A percentile compares a stretch with the other conserved stretches of the same genome.
These are phyloP conservation scores for Nansenia antarctica DNA, from an alignment of 2,113 vertebrate species.

Conservation along the genomic window DNA sequence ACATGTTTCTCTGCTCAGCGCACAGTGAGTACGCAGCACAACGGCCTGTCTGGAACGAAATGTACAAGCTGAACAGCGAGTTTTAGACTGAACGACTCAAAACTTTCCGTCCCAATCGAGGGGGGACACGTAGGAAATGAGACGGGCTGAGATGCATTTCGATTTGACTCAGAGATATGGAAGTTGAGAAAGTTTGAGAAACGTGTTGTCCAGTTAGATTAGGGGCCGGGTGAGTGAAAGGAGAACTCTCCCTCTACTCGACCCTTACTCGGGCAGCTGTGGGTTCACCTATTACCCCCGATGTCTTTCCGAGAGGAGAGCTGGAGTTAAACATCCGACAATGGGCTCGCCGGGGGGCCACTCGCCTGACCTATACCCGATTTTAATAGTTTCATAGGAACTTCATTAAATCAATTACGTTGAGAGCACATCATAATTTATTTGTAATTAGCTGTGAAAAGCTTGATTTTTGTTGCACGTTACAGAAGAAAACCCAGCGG, in stretches of 20 bases:
- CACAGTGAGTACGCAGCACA: slow-evolving; percentile 42
- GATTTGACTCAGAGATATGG: slow-evolving; percentile 1
- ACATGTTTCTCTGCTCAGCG: slow-evolving; percentile 31
- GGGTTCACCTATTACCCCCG: slow-evolving; percentile 89
- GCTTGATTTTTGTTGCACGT: slow-evolving; percentile 69
- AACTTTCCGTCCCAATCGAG: slow-evolving; percentile 23
- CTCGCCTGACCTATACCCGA: slow-evolving; percentile 84
- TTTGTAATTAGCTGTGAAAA: slow-evolving; percentile 82
- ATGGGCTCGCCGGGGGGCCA: slow-evolving; percentile 82
- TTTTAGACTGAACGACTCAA: slow-evolving; percentile 4
- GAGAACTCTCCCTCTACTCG: slow-evolving; percentile 58
- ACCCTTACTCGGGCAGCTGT: slow-evolving; percentile 80
- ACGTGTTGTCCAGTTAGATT: slow-evolving; percentile 47
- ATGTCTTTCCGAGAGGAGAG: slow-evolving; percentile 85
- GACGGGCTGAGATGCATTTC: background rate
- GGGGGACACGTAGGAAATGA: background rate
- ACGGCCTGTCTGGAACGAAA: slow-evolving; percentile 23
- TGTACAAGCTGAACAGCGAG: background rate
- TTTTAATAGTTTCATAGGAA: slow-evolving; percentile 90
- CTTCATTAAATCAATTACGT: slow-evolving; percentile 95
- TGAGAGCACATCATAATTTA: slow-evolving; percentile 85
- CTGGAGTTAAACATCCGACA: slow-evolving; percentile 87
- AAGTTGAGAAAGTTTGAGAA: background rate
- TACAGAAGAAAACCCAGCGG: slow-evolving; percentile 71
- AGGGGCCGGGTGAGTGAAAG: slow-evolving; percentile 47